phyloP scores from a whole-genome alignment of 37 sponge, comb jelly and placozoan genomes.

The Chondrilla cf. caribensis region DNA sequence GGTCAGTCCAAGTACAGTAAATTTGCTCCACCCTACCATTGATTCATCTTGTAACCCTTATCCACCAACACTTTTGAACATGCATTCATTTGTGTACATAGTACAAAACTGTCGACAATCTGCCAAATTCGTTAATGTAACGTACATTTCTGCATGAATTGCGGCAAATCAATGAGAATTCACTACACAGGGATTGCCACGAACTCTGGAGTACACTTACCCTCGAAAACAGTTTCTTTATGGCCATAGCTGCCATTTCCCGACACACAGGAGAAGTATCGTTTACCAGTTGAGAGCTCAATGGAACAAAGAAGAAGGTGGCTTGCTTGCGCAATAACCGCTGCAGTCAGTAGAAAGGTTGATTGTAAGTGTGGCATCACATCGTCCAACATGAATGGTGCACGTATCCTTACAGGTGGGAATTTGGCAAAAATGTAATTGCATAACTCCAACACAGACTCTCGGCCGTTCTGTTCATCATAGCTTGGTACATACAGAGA shows the following conservation, averaged over 20 bases:
- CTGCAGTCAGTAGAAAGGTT: constrained; percentile 1
- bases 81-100: too few species aligned
- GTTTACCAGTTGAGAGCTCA: constrained; percentile 66
- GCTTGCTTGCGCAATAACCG: constrained; percentile 45
- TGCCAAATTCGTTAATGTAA: too few species aligned
- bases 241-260: constrained; percentile 52
- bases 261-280: constrained; percentile 68
- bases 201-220: constrained; percentile 32
- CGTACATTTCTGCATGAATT: too few species aligned
- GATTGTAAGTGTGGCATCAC: background rate
- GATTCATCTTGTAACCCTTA: too few species aligned
- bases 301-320: constrained; percentile 71
- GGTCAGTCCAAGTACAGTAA: too few species aligned
- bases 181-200: too few species aligned
- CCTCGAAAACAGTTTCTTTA: constrained; percentile 51
- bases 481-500: too few species aligned
- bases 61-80: too few species aligned
- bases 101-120: too few species aligned
- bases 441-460: constrained; percentile 65
- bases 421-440: constrained; percentile 61
- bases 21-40: too few species aligned
- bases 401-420: constrained; percentile 50
- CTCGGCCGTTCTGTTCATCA: constrained; percentile 71
- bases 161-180: too few species aligned
- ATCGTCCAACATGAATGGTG: background rate